phyloP scores from a whole-genome alignment of 2,888 invertebrate species.

The Coelopa pilipes region DNA sequence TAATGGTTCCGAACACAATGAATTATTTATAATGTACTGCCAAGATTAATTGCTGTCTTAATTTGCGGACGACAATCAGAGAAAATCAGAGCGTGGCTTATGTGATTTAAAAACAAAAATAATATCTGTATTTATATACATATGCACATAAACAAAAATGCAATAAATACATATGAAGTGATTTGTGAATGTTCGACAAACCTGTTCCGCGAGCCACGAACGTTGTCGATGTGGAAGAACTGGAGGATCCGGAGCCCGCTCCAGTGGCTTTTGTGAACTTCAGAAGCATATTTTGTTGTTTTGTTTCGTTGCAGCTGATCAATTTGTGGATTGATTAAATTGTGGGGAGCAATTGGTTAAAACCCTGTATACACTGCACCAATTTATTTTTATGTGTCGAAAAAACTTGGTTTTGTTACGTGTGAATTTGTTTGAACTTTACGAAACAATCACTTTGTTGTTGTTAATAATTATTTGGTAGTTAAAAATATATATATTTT shows the following conservation, averaged over 20 bases:
- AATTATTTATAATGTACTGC: background rate
- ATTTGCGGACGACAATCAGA: background rate
- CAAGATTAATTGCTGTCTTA: too few species aligned
- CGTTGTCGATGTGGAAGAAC: conserved; percentile 53
- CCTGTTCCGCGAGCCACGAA: conserved; percentile 60
- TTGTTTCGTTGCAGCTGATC: background rate
- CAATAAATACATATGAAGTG: background rate
- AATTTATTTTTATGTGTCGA: too few species aligned
- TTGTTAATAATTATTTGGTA: background rate
- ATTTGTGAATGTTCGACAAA: conserved; percentile 48
- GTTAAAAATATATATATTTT: background rate
- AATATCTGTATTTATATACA: background rate
- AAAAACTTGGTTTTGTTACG: too few species aligned
- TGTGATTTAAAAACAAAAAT: background rate
- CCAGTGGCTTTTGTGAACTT: conserved; percentile 59
- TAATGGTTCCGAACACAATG: background rate
- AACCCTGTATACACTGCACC: too few species aligned
- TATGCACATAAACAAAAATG: background rate
- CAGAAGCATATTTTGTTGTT: conserved; percentile 53
- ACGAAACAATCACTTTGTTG: background rate
- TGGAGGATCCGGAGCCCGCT: conserved; percentile 50
- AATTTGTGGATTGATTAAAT: too few species aligned
- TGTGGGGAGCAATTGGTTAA: too few species aligned
- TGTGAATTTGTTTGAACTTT: background rate
- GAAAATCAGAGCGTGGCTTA: background rate